Base-by-base conservation (phyloP, 2,888 invertebrate genomes). In the Automeris io region DNA sequence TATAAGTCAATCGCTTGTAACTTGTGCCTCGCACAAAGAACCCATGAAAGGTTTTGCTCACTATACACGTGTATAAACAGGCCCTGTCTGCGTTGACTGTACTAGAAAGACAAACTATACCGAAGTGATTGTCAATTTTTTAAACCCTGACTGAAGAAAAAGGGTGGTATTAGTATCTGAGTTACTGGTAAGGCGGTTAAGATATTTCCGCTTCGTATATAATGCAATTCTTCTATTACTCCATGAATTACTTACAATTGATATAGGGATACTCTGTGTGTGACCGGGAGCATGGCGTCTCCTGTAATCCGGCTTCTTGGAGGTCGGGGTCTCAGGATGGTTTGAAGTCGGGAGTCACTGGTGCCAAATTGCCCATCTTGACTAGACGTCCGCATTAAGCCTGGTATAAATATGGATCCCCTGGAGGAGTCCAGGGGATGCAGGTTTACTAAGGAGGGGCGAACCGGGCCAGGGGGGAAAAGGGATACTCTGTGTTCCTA, bases 391-490 rank as follows among this genome's bases (percentile, higher is more conserved):
- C 94, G 90, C 93, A 91, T 95, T 96, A 97, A 96, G 96, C 95
- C 91, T 88, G 93, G 94, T 95, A 94, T 97, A 94, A 93, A 97
- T 95, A 96, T 97, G 96, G 96, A 89, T 88, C 88, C 88, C 90
- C 90, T 81, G 90, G 93, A 92, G 96, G 95, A 97, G 91, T 92
- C 90, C 62, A 75, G 75, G 77, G 61, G 73, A 71, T 80, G 79
- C 85, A 86, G 86, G 97, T 97, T 94, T 90, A 90, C 91, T 94
- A 96, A 97, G 92, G 97, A 96, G 95, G 92, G 95, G 94, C 93
- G 96, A 88, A 97, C 90, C 94, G 97, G 97, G 96, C 95, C 95
- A 97, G 97, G 93, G 95, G 95, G 95, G 96, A 93, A 95, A 96
- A n/a, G n/a, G n/a, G n/a, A n/a, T n/a, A n/a, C n/a, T n/a, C n/a